Evolutionary conservation across 2,797 vertebrate species (phyloP), one percentile per base, ranked within the genome.

Genomic region (Chaetodon trifasciatus): DNA sequence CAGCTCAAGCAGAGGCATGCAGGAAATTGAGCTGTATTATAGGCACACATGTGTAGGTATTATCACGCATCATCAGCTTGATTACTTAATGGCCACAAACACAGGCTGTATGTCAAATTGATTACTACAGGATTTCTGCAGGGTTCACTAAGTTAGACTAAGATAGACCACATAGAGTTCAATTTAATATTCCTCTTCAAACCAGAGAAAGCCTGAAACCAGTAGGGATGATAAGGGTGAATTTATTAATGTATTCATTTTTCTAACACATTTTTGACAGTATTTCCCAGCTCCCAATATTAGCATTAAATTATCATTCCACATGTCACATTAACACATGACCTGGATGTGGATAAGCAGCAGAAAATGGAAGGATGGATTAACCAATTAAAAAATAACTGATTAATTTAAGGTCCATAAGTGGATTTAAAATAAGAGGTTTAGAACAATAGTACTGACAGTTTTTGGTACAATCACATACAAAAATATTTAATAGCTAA

Each of bases 1-100:
- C 72, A 70, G 62, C 47, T 73, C 0, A 8, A 81, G 74, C 58
- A 46, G 37, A 76, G 55, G 74, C 35, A 64, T 42, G 44, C 46
- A 40, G 67, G 67, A 53, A 50, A 71, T 12, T 32, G 37, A 74
- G 60, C 46, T 42, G 44, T 47, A 8, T 32, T 21, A 49, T 46
- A 56, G 62, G 12, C 23, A 23, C 11, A 16, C 6, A 11, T 71
- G 66, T 71, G 50, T 23, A 23, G 3, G n/a, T 44, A 35, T 44
- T 19, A 49, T 37, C 24, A 57, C 35, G 39, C 39, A 57, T 56
- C 16, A 63, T 19, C 40, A 42, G 35, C 39, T 44, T 11, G 16
- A 35, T 8, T 28, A 11, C 66, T 79, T 57, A 66, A 78, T 28
- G 40, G 8, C 56, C 72, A 24, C 5, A 63, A 49, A 52, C 52